Evolutionary conservation across 2,113 vertebrate genomes (phyloP).

Genomic region (Muntiacus muntjak): DNA sequence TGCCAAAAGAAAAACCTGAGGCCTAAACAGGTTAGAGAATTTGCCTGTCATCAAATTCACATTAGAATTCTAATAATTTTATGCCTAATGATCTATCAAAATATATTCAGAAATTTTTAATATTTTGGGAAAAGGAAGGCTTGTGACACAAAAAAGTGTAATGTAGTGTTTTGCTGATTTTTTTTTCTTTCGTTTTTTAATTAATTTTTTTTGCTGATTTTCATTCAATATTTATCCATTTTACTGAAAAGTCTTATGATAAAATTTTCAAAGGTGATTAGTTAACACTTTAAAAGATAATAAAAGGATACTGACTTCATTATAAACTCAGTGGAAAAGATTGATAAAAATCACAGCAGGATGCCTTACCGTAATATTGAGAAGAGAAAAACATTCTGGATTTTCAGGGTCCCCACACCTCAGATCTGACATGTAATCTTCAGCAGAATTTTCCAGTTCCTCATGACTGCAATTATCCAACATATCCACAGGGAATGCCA

Average conservation of each 20-base stretch:
- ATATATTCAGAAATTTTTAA: not conserved
- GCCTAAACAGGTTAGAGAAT: not conserved
- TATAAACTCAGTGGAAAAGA: not conserved
- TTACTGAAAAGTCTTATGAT: not conserved
- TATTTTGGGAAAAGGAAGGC: not conserved
- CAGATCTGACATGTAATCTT: conserved; percentile 83
- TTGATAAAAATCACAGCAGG: not conserved
- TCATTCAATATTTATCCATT: not conserved
- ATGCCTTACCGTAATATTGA: conserved; percentile 63
- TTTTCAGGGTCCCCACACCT: conserved; percentile 76
- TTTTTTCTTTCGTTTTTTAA: not conserved
- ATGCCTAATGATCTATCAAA: not conserved
- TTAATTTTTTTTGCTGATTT: not conserved
- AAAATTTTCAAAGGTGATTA: not conserved
- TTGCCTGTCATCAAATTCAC: not conserved
- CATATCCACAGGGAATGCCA: conserved; percentile 92
- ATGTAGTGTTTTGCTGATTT: not conserved
- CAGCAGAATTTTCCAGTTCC: conserved; percentile 81
- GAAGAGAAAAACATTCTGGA: conserved; percentile 79
- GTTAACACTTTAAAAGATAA: not conserved
- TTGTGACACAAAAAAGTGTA: not conserved
- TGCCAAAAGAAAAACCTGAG: not conserved
- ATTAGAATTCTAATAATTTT: not conserved
- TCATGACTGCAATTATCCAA: conserved; percentile 81
- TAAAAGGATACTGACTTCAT: not conserved